Percentiles rank a stretch among this genome's conserved stretches.
These are phyloP conservation scores for Microchrysa polita DNA, from an alignment of 2,888 invertebrate species.

Conservation along the genomic window DNA sequence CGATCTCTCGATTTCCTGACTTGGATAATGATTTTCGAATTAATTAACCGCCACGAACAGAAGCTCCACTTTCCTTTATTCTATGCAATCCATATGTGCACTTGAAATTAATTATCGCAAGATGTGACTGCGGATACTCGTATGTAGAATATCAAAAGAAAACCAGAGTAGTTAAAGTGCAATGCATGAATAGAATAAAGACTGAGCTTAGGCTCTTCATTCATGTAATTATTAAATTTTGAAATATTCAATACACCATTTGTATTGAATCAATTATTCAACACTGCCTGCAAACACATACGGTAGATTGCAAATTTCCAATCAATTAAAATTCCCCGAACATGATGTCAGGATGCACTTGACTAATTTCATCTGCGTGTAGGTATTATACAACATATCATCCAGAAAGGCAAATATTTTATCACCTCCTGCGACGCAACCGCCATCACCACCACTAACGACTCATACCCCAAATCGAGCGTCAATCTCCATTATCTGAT, in stretches of 20 bases:
- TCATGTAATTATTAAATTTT: neutral
- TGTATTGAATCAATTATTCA: neutral
- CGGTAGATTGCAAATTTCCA: slow-evolving; percentile 33
- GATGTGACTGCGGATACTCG: neutral
- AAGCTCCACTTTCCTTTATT: slow-evolving; percentile 14
- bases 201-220: neutral
- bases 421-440: slow-evolving; percentile 31
- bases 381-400: slow-evolving; percentile 45
- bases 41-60: slow-evolving; percentile 34
- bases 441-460: slow-evolving; percentile 21
- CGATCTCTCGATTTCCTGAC: slow-evolving; percentile 18
- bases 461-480: slow-evolving; percentile 30
- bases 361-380: slow-evolving; percentile 46
- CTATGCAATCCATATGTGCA: neutral
- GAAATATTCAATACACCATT: neutral
- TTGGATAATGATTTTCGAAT: slow-evolving; percentile 37
- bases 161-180: neutral
- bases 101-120: slow-evolving; percentile 2
- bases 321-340: slow-evolving; percentile 48
- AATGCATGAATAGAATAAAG: neutral
- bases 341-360: slow-evolving; percentile 43
- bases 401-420: slow-evolving; percentile 48
- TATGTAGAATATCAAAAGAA: no score
- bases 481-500: slow-evolving; percentile 46
- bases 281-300: neutral